Evolutionary conservation across 1,140 invertebrate genomes (phyloP).

Genomic region (Aphidius gifuensis): DNA sequence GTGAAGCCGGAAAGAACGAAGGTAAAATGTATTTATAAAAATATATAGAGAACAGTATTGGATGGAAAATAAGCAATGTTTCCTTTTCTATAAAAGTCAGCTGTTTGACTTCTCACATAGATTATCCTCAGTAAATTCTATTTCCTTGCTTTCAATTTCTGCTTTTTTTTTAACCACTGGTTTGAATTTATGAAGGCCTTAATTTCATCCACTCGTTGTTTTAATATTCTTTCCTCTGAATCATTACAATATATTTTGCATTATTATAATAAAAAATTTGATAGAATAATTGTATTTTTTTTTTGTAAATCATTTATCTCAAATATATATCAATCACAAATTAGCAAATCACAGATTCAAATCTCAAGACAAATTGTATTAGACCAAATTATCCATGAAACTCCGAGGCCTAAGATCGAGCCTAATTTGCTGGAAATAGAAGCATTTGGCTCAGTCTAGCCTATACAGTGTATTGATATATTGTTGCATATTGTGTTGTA

Average conservation of each 20-base stretch:
- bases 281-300: constrained; percentile 8
- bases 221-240: too few species aligned
- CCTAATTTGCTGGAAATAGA: too few species aligned
- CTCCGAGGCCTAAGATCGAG: constrained; percentile 12
- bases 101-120: constrained; percentile 39
- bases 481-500: too few species aligned
- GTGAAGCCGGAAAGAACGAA: constrained; percentile 13
- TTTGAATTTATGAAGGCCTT: too few species aligned
- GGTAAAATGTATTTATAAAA: constrained; percentile 12
- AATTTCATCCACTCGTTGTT: too few species aligned
- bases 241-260: too few species aligned
- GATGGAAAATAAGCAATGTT: neutral
- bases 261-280: too few species aligned
- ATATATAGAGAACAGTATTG: constrained; percentile 16
- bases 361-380: constrained; percentile 11
- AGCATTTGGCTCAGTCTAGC: too few species aligned
- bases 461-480: too few species aligned
- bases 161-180: neutral
- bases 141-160: constrained; percentile 19
- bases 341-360: constrained; percentile 35
- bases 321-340: constrained; percentile 10
- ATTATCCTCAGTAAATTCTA: constrained; percentile 42
- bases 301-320: constrained; percentile 37
- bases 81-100: constrained; percentile 24
- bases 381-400: constrained; percentile 40